These are phyloP conservation scores for Macroramphosus scolopax DNA, from an alignment of 2,797 vertebrate species.

Conservation along the genomic window DNA sequence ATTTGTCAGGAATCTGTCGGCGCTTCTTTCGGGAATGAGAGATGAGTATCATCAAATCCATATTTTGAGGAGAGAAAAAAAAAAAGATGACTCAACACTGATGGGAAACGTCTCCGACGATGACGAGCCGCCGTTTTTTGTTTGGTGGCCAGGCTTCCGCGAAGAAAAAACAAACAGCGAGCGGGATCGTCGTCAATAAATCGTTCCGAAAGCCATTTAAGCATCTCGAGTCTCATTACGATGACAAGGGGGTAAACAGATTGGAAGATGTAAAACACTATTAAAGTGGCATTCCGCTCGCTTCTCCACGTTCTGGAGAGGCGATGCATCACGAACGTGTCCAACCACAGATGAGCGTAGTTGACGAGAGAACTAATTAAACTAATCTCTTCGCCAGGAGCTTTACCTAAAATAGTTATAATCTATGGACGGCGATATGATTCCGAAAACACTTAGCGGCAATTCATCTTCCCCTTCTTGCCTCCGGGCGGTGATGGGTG, in stretches of 20 bases:
- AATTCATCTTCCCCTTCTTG: constrained; percentile 67
- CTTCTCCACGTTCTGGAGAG: constrained; percentile 69
- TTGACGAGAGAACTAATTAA: constrained; percentile 76
- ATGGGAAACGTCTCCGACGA: constrained; percentile 57
- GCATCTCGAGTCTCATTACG: constrained; percentile 65
- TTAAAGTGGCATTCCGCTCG: constrained; percentile 67
- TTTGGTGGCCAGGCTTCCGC: constrained; percentile 21
- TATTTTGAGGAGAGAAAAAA: constrained; percentile 60
- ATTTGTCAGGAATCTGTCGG: constrained; percentile 73
- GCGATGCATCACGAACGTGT: constrained; percentile 68
- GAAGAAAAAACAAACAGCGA: constrained; percentile 64
- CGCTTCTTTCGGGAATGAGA: constrained; percentile 70
- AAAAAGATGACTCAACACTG: constrained; percentile 47
- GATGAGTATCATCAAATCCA: constrained; percentile 70
- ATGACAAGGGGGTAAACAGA: constrained; percentile 70
- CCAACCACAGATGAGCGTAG: constrained; percentile 53
- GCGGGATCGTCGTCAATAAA: constrained; percentile 58
- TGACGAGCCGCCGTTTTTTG: constrained; percentile 23
- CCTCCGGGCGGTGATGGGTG: constrained; percentile 48
- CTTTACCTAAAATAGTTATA: constrained; percentile 77
- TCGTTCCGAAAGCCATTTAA: constrained; percentile 54
- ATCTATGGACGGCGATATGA: constrained; percentile 73
- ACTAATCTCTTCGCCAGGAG: constrained; percentile 74
- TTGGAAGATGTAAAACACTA: constrained; percentile 71
- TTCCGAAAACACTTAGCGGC: constrained; percentile 66